phyloP scores from a whole-genome alignment of 2,113 vertebrate genomes.

The Athene cunicularia region DNA sequence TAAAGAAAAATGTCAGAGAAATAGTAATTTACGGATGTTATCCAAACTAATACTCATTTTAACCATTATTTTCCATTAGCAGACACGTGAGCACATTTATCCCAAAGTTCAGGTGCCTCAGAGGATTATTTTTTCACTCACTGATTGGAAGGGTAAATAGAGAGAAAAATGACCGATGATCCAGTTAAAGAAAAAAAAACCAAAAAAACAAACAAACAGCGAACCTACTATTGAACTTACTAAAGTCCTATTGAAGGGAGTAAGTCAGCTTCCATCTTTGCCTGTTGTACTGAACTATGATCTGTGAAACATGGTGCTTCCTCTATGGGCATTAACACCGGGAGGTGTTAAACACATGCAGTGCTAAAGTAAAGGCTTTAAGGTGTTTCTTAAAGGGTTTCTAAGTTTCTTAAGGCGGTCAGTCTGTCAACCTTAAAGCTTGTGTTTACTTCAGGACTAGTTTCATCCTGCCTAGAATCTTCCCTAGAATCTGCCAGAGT shows the following conservation, averaged over 20 bases:
- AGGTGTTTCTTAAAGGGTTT: too few relatives aligned
- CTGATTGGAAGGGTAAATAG: neutral
- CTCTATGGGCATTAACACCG: neutral
- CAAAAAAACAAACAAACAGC: too few relatives aligned
- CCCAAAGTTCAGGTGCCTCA: neutral
- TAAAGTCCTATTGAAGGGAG: rapidly evolving
- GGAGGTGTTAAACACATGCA: rapidly evolving
- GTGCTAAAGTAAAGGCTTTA: neutral
- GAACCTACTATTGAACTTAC: neutral
- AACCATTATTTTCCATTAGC: neutral
- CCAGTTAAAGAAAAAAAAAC: neutral
- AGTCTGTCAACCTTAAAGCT: neutral
- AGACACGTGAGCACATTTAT: neutral
- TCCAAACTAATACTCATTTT: neutral
- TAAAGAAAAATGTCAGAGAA: neutral
- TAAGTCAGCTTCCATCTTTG: neutral
- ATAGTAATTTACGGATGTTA: neutral
- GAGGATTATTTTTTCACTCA: neutral
- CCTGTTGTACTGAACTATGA: neutral
- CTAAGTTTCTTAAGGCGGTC: neutral
- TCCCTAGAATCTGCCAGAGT: neutral
- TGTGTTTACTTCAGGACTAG: neutral
- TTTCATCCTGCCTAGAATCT: neutral
- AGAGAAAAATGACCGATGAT: neutral
- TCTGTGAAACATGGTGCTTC: neutral